Evolutionary conservation across 2,113 vertebrate species (phyloP).

Genomic region (Limnothrissa miodon): DNA sequence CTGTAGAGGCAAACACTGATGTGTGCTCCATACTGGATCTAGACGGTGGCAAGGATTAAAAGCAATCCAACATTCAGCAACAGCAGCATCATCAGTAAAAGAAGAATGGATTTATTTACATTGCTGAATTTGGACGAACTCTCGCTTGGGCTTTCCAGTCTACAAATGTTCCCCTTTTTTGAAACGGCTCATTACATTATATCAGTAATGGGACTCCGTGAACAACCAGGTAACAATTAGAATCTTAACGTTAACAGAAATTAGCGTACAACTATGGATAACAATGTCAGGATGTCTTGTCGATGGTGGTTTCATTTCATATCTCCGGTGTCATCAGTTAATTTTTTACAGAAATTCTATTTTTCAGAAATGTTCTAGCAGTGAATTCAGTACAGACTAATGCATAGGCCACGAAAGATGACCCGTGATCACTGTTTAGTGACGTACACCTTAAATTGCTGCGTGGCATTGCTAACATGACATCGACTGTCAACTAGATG

Average conservation of each 20-base stretch:
- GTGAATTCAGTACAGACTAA: background rate
- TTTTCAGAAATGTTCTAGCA: background rate
- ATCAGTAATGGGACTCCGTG: slow-evolving; percentile 83
- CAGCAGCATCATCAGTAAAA: background rate
- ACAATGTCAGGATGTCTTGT: too few species aligned
- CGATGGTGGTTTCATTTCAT: too few species aligned
- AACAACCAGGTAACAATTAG: slow-evolving; percentile 77
- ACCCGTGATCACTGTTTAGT: background rate
- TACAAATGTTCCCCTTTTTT: slow-evolving; percentile 92
- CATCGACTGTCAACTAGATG: background rate
- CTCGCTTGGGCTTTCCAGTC: slow-evolving; percentile 75
- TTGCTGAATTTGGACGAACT: slow-evolving; percentile 66
- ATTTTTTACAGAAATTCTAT: background rate
- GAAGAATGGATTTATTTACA: slow-evolving; percentile 62
- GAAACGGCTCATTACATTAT: slow-evolving; percentile 89
- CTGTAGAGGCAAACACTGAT: background rate
- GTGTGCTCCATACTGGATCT: slow-evolving; percentile 14
- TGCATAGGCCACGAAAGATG: background rate
- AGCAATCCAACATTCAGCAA: background rate
- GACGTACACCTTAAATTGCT: background rate
- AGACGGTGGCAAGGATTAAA: slow-evolving; percentile 35
- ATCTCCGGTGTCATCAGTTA: background rate
- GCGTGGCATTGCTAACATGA: background rate
- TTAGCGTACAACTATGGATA: background rate
- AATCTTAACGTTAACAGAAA: background rate